These are phyloP conservation scores for Microtus ochrogaster DNA, from an alignment of 2,113 vertebrate genomes.

Conservation along the genomic window DNA sequence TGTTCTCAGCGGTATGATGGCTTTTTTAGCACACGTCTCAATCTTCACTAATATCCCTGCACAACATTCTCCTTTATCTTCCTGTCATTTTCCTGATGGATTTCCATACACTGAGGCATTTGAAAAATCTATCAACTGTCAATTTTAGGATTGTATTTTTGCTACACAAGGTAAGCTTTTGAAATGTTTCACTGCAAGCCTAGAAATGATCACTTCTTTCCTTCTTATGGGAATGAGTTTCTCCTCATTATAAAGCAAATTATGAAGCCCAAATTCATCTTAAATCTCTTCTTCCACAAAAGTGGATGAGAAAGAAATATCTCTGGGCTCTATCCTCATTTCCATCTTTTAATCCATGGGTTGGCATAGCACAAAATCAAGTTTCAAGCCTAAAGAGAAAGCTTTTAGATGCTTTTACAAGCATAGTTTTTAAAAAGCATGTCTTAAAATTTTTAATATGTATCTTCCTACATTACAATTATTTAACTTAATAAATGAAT, in stretches of 20 bases:
- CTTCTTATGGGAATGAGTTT: slow-evolving; percentile 53
- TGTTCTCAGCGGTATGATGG: slow-evolving; percentile 66
- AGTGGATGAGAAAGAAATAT: slow-evolving; percentile 25
- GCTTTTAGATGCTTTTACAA: not conserved
- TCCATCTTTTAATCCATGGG: slow-evolving; percentile 5
- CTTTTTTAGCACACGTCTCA: slow-evolving; percentile 67
- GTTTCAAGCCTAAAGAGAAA: not conserved
- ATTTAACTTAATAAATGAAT: not conserved
- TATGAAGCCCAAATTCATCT: slow-evolving; percentile 48
- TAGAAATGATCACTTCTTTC: slow-evolving; percentile 21
- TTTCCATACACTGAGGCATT: slow-evolving; percentile 63
- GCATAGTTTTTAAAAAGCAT: not conserved
- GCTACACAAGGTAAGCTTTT: slow-evolving; percentile 57
- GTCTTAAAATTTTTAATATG: not conserved
- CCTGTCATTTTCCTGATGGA: slow-evolving; percentile 69
- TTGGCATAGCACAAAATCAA: slow-evolving; percentile 51
- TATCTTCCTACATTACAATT: not conserved
- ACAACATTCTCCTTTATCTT: slow-evolving; percentile 68
- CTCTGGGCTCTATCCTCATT: slow-evolving; percentile 29
- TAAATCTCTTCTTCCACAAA: slow-evolving; percentile 67
- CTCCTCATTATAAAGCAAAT: slow-evolving; percentile 62
- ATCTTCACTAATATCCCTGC: slow-evolving; percentile 67
- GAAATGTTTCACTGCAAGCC: slow-evolving; percentile 53
- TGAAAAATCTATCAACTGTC: slow-evolving; percentile 69
- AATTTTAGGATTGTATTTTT: slow-evolving; percentile 75